phyloP scores from a whole-genome alignment of 2,888 invertebrate genomes.

The Cryptocephalus moraei region DNA sequence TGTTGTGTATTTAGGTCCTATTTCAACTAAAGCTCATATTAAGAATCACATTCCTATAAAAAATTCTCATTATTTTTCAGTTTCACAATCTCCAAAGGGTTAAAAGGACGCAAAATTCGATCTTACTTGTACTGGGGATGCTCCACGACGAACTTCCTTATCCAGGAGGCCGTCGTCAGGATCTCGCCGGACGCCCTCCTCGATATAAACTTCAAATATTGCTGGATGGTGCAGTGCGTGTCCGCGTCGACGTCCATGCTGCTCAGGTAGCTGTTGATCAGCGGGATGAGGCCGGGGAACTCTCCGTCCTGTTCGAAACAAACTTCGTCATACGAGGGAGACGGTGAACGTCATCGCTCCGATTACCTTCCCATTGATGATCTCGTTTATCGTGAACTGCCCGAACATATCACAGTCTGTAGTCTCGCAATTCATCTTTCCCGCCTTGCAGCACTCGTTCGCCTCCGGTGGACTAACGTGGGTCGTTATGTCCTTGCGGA shows the following conservation, averaged over 20 bases:
- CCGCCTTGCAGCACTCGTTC: constrained; percentile 32
- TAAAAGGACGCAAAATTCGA: too few relatives aligned
- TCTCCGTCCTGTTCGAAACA: constrained; percentile 54
- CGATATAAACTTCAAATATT: constrained; percentile 89
- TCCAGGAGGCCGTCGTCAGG: constrained; percentile 90
- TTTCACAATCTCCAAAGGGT: too few relatives aligned
- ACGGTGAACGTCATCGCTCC: background rate
- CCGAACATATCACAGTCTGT: constrained; percentile 47
- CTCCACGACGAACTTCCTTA: constrained; percentile 75
- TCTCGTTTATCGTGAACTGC: constrained; percentile 88
- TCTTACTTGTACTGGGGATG: constrained; percentile 84
- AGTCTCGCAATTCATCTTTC: constrained; percentile 21
- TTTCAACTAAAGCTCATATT: too few relatives aligned
- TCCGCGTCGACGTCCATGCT: constrained; percentile 97
- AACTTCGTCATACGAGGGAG: background rate
- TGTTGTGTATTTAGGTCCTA: too few relatives aligned
- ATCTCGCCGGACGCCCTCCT: constrained; percentile 80
- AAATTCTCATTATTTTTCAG: too few relatives aligned
- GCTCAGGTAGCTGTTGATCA: constrained; percentile 88
- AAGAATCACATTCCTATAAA: too few relatives aligned
- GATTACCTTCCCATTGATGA: constrained; percentile 85
- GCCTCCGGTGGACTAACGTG: constrained; percentile 39
- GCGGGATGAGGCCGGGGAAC: constrained; percentile 89
- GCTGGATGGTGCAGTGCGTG: constrained; percentile 93
- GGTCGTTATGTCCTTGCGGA: constrained; percentile 67